Percentiles rank a stretch among this genome's conserved stretches.
phyloP scores from a whole-genome alignment of 2,797 vertebrate species.

The Graptemys geographica region DNA sequence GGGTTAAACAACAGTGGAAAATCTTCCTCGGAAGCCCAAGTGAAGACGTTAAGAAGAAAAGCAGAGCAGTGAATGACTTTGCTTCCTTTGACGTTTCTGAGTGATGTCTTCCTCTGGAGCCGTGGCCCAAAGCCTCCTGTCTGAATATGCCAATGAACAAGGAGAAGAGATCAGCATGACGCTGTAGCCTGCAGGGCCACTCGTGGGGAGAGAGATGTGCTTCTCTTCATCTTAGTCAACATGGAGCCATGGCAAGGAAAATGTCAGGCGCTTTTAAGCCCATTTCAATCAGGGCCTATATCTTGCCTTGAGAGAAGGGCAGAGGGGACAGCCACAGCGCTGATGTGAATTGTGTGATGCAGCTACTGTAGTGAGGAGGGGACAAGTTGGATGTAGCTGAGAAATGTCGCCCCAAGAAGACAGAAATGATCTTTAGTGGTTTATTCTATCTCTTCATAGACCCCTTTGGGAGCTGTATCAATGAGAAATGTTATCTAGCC shows the following conservation, averaged over 20 bases:
- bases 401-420: not conserved
- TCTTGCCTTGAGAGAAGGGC: not conserved
- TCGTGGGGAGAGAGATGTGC: not conserved
- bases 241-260: not conserved
- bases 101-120: not conserved
- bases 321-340: not conserved
- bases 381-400: not conserved
- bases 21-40: not conserved
- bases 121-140: not conserved
- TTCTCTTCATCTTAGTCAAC: not conserved
- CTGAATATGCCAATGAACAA: not conserved
- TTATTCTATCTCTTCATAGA: not conserved
- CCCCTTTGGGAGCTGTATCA: not conserved
- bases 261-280: not conserved
- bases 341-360: not conserved
- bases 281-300: not conserved
- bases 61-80: not conserved
- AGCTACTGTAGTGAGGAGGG: not conserved
- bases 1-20: not conserved
- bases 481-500: not conserved
- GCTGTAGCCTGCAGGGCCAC: constrained; percentile 5
- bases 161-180: not conserved
- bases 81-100: not conserved
- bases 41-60: constrained; percentile 14
- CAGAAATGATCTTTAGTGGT: too few species aligned